Evolutionary conservation across 2,113 vertebrate species (phyloP).

Genomic region (Elanoides forficatus): DNA sequence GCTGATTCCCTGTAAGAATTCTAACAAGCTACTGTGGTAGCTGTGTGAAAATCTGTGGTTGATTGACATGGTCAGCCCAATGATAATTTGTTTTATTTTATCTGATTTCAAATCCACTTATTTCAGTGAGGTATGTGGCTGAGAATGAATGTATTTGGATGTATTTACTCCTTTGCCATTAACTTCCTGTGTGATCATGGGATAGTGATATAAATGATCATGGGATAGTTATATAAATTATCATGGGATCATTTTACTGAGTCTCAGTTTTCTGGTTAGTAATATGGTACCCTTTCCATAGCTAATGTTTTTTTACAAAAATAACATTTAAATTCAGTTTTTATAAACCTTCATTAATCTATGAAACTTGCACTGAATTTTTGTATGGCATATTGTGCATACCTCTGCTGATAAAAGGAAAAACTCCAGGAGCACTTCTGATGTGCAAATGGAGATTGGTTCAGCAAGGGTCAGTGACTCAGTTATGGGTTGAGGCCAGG

Average conservation of each 20-base stretch:
- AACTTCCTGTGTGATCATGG: neutral
- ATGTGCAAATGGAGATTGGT: neutral
- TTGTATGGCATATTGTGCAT: neutral
- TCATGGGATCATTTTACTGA: neutral
- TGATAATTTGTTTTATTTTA: neutral
- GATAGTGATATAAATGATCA: neutral
- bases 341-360: neutral
- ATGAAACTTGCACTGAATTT: neutral
- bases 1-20: neutral
- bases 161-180: neutral
- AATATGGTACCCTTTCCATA: neutral
- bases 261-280: neutral
- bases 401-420: neutral
- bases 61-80: neutral
- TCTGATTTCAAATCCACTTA: neutral
- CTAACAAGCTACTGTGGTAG: neutral
- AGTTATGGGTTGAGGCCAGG: neutral
- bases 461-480: neutral
- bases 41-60: neutral
- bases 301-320: neutral
- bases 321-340: neutral
- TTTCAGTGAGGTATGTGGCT: neutral
- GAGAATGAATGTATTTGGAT: neutral
- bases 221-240: neutral
- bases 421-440: neutral